phyloP scores from a whole-genome alignment of 2,797 vertebrate genomes.

The Scarus forsteni region DNA sequence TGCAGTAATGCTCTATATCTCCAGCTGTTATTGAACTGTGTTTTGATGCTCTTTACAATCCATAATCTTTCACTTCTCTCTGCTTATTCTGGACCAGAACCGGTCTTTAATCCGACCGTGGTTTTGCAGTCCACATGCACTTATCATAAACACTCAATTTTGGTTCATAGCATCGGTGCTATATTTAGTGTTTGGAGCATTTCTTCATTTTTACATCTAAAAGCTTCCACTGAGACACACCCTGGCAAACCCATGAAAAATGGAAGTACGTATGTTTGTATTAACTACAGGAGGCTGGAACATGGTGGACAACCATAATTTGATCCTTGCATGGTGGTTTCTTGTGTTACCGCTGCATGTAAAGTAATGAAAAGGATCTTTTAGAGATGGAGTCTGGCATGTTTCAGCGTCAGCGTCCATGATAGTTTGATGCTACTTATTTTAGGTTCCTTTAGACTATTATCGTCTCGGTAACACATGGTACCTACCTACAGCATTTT shows the following conservation, averaged over 20 bases:
- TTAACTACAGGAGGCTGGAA: constrained; percentile 54
- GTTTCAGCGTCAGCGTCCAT: constrained; percentile 9
- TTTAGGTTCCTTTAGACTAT: not conserved
- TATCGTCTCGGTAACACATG: not conserved
- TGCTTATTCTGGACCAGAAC: constrained; percentile 49
- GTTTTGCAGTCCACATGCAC: constrained; percentile 52
- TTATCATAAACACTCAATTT: constrained; percentile 72
- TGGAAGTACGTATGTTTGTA: constrained; percentile 54
- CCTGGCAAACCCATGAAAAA: constrained; percentile 35
- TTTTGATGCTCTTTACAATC: constrained; percentile 34
- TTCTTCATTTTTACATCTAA: constrained; percentile 48
- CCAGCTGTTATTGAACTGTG: constrained; percentile 14
- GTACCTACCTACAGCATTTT: no score
- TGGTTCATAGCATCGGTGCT: constrained; percentile 55
- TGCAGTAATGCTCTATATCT: constrained; percentile 13
- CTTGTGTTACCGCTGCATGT: constrained; percentile 31
- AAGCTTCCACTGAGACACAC: constrained; percentile 49
- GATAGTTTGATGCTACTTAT: not conserved
- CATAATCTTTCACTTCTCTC: constrained; percentile 42
- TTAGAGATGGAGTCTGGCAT: constrained; percentile 19
- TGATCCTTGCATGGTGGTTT: constrained; percentile 43
- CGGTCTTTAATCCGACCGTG: constrained; percentile 61
- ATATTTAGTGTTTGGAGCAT: constrained; percentile 58
- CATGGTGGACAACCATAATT: constrained; percentile 58
- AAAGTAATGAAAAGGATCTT: constrained; percentile 55